Evolutionary conservation across 2,113 vertebrate species (phyloP).

Genomic region (Narcine bancroftii): DNA sequence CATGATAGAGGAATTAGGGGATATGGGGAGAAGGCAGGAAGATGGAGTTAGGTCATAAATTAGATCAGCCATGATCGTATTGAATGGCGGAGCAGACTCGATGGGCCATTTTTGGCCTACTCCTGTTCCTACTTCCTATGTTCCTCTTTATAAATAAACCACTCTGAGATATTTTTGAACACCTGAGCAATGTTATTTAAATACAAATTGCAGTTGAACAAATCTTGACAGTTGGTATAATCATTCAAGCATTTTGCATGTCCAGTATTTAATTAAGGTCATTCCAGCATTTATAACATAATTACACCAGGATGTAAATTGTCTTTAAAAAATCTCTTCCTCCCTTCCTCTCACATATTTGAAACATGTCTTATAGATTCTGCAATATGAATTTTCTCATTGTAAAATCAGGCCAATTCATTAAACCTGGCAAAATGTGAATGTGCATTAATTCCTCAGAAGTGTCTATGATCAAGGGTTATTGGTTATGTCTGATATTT

Average conservation of each 20-base stretch:
- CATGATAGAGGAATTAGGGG: too few species aligned
- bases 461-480: background rate
- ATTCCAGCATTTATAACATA: background rate
- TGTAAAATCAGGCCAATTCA: background rate
- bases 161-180: background rate
- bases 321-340: background rate
- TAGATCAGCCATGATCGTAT: too few species aligned
- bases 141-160: background rate
- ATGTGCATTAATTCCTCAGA: background rate
- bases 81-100: too few species aligned
- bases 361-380: background rate
- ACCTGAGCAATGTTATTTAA: background rate
- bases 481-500: background rate
- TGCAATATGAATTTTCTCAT: background rate
- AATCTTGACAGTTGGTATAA: background rate
- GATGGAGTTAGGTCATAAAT: too few species aligned
- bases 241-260: background rate
- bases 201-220: background rate
- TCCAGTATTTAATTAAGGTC: background rate
- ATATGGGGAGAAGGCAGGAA: too few species aligned
- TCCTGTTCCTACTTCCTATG: too few species aligned
- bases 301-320: slow-evolving; percentile 9
- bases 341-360: background rate
- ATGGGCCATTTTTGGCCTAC: too few species aligned
- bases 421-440: background rate